Evolutionary conservation across 1,140 invertebrate species (phyloP), one percentile per base, ranked within the genome.

Genomic region (Macrostomum lignano): DNA sequence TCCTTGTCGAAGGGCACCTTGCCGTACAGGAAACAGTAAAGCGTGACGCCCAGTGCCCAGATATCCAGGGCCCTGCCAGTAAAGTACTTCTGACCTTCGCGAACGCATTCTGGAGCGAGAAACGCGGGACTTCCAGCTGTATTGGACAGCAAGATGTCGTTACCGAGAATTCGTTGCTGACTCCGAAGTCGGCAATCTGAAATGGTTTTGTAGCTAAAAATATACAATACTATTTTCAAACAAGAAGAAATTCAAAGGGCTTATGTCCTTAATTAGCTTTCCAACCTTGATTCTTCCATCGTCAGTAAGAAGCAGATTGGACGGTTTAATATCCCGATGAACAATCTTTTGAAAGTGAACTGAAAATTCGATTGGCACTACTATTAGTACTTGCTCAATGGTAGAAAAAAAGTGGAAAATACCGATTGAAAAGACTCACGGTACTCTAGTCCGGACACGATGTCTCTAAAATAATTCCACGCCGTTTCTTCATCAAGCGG

Each of bases 281-380:
- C n/a, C n/a, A n/a, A 60, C 58, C 47, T 58, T 63, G 9, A 65
- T 52, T 25, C 69, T 67, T 0, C 73, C 78, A 42, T 69, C 65
- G 44, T 78, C 74, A 32, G 69, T 75, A n/a, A 91, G 65, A 15
- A 94, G 65, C 15, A 94, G 59, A 62, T 94, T 94, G 23, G 78
- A 79, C 3, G 84, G 82, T 48, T 93, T 94, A 45, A 91, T 73
- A 55, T 91, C 81, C 28, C 82, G 67, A 56, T 93, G 84, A 21
- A 91, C 78, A 41, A 94, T 88, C 47, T 78, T 73, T 56, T 94
- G 82, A 55, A 77, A 84, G 58, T 93, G 84, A 38, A 93, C 79
- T 88, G 61, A 20, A 64, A 61, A 37, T 31, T 40, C 34, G 32
- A n/a, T n/a, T n/a, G n/a, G n/a, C n/a, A n/a, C n/a, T n/a, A n/a